A percentile compares a stretch with the other conserved stretches of the same genome.
These are phyloP conservation scores for Tetragonula clypearis DNA, from an alignment of 1,140 invertebrate species.

Conservation along the genomic window DNA sequence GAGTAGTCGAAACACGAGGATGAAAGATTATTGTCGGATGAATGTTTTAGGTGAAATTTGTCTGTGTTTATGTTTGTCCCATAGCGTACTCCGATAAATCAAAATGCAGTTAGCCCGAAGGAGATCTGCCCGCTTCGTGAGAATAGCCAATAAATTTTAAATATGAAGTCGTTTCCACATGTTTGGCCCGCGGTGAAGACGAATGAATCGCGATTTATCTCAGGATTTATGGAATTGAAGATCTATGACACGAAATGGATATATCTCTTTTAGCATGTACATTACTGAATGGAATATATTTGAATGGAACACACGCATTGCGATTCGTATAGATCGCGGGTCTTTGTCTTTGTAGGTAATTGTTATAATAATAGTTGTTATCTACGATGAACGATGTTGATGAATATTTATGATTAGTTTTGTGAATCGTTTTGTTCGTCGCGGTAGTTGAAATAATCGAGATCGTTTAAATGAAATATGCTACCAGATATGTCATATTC, in stretches of 20 bases:
- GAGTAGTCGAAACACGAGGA: not conserved
- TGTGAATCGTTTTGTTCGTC: too few species aligned
- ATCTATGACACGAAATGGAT: too few species aligned
- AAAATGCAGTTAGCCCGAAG: not conserved
- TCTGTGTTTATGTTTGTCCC: not conserved
- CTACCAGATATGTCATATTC: too few species aligned
- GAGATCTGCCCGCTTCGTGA: not conserved
- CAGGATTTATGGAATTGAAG: not conserved
- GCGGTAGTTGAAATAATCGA: too few species aligned
- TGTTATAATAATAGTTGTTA: too few species aligned
- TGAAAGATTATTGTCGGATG: constrained; percentile 5
- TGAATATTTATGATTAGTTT: too few species aligned
- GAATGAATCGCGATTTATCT: not conserved
- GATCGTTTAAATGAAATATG: too few species aligned
- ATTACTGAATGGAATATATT: not conserved
- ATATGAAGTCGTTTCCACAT: not conserved
- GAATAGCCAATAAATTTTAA: constrained; percentile 15
- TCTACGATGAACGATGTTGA: too few species aligned
- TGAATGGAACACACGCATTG: too few species aligned
- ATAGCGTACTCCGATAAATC: not conserved
- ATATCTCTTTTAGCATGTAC: too few species aligned
- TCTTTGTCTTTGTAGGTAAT: too few species aligned
- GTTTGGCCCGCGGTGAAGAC: not conserved
- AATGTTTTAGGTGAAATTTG: not conserved
- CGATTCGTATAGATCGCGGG: too few species aligned